Percentiles rank a stretch among this genome's conserved stretches.
phyloP scores from a whole-genome alignment of 2,113 vertebrate genomes.

The Papio anubis region DNA sequence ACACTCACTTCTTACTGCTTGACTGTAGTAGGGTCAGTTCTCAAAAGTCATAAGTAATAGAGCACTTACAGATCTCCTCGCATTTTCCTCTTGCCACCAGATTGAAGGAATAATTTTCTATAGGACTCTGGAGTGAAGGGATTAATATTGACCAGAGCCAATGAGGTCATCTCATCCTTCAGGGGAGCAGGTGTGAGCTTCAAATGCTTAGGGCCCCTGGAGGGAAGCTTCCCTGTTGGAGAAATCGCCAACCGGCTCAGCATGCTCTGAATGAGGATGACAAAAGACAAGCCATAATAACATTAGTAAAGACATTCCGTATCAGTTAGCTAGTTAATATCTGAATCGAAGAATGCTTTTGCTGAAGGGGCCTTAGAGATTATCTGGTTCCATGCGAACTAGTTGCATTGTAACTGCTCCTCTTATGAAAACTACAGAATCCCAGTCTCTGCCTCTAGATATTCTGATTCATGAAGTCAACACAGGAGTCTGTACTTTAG shows the following conservation, averaged over 20 bases:
- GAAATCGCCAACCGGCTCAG: slow-evolving; percentile 85
- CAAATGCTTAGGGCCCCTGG: slow-evolving; percentile 79
- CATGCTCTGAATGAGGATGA: slow-evolving; percentile 85
- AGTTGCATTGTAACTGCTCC: background rate
- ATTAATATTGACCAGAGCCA: slow-evolving; percentile 92
- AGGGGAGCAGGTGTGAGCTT: slow-evolving; percentile 74
- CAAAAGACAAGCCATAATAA: background rate
- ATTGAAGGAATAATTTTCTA: slow-evolving; percentile 79
- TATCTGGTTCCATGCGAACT: background rate
- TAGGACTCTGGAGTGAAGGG: slow-evolving; percentile 94
- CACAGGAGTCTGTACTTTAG: background rate
- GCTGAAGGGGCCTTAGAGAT: background rate
- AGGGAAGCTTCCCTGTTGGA: slow-evolving; percentile 81
- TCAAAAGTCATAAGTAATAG: background rate
- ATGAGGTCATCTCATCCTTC: slow-evolving; percentile 67
- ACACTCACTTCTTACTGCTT: background rate
- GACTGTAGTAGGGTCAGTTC: background rate
- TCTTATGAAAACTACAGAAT: background rate
- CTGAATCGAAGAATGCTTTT: background rate
- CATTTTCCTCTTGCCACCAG: slow-evolving; percentile 84
- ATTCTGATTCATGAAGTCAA: background rate
- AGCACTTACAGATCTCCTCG: slow-evolving; percentile 83
- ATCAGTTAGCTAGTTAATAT: background rate
- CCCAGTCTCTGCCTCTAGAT: background rate
- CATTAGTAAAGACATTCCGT: background rate